phyloP scores from a whole-genome alignment of 2,797 vertebrate species.

The Melanotaenia trifasciata region DNA sequence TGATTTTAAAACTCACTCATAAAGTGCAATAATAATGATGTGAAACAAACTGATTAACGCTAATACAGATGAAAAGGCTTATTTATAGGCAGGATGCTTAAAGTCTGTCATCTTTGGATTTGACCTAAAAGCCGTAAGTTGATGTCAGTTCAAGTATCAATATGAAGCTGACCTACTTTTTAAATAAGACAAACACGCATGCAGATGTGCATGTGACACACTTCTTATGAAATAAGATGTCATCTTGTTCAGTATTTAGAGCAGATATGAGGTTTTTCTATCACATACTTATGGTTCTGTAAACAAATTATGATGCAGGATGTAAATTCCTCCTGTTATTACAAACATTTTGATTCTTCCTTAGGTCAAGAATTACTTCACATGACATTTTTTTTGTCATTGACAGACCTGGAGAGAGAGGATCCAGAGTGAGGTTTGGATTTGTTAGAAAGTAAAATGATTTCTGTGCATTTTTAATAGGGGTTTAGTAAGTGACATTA shows the following conservation, averaged over 20 bases:
- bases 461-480: neutral
- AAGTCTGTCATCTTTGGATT: neutral
- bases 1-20: neutral
- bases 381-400: neutral
- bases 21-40: neutral
- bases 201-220: neutral
- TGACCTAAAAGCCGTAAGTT: constrained; percentile 1
- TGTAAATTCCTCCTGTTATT: neutral
- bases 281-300: too few relatives aligned
- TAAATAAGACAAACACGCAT: neutral
- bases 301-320: too few relatives aligned
- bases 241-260: neutral
- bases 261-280: too few relatives aligned
- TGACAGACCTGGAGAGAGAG: too few relatives aligned
- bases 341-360: neutral
- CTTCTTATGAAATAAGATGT: neutral
- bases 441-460: neutral
- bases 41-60: neutral
- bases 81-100: neutral
- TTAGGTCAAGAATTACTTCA: neutral
- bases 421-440: neutral
- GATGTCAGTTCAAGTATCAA: constrained; percentile 14
- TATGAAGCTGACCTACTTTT: constrained; percentile 19
- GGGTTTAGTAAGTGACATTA: neutral
- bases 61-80: neutral